Conservation (phyloP, 2,888 invertebrate species). For the Epinotia ramella region DNA sequence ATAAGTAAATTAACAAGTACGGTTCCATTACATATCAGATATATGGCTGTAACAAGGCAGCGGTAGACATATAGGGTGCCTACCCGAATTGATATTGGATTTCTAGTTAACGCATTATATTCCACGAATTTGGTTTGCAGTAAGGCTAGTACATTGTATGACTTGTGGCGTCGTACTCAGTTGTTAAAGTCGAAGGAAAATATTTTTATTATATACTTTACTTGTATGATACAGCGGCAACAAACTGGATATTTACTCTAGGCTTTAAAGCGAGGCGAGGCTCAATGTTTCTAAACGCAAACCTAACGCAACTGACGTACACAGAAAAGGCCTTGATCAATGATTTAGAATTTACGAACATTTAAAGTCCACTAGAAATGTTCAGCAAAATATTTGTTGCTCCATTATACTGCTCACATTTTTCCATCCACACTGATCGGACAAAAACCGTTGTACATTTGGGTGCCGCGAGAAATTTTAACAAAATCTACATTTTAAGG, state of each 20-base stretch:
- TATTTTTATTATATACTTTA: neutral
- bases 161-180: neutral
- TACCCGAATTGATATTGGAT: neutral
- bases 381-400: neutral
- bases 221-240: constrained; percentile 14
- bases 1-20: neutral
- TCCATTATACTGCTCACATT: neutral
- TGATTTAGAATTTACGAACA: constrained; percentile 18
- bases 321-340: constrained; percentile 38
- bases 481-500: neutral
- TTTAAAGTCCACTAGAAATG: constrained; percentile 18
- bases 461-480: neutral
- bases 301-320: constrained; percentile 18
- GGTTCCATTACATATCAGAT: neutral
- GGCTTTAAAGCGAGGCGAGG: neutral
- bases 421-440: neutral
- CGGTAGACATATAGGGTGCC: neutral
- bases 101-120: neutral
- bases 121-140: neutral
- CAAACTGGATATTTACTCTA: neutral
- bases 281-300: constrained; percentile 9
- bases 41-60: neutral
- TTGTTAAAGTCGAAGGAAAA: neutral
- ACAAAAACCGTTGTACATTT: neutral
- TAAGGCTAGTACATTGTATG: neutral